phyloP scores from a whole-genome alignment of 2,797 vertebrate genomes.

The Meriones psammophilus region DNA sequence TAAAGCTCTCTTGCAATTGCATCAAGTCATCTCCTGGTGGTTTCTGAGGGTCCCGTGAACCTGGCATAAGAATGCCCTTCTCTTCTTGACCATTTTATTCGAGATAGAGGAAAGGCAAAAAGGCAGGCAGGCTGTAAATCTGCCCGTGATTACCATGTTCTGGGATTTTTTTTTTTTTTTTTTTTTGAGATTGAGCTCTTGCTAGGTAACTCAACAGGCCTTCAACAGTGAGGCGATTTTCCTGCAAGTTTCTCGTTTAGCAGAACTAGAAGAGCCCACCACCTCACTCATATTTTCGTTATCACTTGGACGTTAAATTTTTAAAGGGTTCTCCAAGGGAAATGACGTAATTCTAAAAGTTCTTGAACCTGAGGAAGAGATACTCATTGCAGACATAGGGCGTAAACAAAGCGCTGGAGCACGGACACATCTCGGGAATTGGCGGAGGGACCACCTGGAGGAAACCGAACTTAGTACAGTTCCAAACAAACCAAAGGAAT shows the following conservation, averaged over 20 bases:
- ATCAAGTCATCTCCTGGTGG: too few species aligned
- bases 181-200: neutral
- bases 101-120: neutral
- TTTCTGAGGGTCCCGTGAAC: too few species aligned
- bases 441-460: fast-evolving
- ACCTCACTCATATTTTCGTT: neutral
- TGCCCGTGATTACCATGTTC: neutral
- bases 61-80: neutral
- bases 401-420: neutral
- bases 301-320: neutral
- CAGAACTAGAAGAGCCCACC: too few species aligned
- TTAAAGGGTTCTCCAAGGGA: neutral
- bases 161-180: neutral
- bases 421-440: fast-evolving
- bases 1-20: too few species aligned
- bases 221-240: neutral
- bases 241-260: neutral
- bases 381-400: neutral
- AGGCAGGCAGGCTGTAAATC: neutral
- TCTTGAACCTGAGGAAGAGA: neutral
- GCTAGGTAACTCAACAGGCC: neutral
- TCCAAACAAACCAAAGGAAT: fast-evolving
- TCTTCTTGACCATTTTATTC: neutral
- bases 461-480: neutral
- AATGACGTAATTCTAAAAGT: neutral